phyloP scores from a whole-genome alignment of 2,888 invertebrate species.

The Tetropium fuscum region DNA sequence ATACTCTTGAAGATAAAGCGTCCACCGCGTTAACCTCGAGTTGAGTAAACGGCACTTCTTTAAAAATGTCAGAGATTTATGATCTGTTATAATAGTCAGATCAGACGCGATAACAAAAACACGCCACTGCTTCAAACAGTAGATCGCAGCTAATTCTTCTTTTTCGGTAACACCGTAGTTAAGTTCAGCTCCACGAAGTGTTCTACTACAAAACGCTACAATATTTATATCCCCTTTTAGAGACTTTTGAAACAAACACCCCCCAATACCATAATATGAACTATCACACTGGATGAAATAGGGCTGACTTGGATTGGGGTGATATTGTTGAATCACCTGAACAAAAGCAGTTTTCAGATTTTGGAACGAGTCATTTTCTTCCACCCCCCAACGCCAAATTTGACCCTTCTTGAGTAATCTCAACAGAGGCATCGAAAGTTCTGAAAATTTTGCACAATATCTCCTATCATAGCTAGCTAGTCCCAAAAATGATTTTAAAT shows the following conservation, averaged over 20 bases:
- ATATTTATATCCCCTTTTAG: not conserved
- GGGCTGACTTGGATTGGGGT: constrained; percentile 10
- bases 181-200: constrained; percentile 28
- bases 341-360: constrained; percentile 16
- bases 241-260: not conserved
- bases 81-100: constrained; percentile 49
- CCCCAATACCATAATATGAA: constrained; percentile 14
- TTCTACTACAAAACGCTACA: constrained; percentile 26
- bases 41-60: constrained; percentile 44
- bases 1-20: constrained; percentile 46
- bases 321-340: not conserved
- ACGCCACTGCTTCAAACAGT: constrained; percentile 46
- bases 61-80: constrained; percentile 48
- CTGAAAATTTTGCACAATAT: not conserved
- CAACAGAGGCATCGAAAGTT: not conserved
- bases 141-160: constrained; percentile 48
- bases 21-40: constrained; percentile 48
- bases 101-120: constrained; percentile 42
- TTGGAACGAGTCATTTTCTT: not conserved
- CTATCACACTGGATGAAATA: constrained; percentile 29
- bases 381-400: constrained; percentile 19
- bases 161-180: constrained; percentile 35
- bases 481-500: constrained; percentile 28
- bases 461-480: constrained; percentile 2
- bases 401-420: constrained; percentile 6